A percentile compares a stretch with the other conserved stretches of the same genome.
Evolutionary conservation across 2,888 invertebrate species (phyloP).

Genomic region (Synanthedon vespiformis): DNA sequence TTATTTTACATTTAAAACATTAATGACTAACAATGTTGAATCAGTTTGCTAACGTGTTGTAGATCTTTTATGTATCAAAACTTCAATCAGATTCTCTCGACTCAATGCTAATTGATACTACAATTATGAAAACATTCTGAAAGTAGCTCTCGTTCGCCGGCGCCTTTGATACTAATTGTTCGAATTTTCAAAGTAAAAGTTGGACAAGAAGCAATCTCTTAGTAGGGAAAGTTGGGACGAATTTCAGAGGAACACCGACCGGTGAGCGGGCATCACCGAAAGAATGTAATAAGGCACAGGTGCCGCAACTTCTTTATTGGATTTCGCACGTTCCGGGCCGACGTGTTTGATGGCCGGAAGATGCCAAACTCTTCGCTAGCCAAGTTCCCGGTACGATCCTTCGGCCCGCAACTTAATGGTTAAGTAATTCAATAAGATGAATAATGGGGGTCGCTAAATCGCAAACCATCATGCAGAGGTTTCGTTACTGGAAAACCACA

Average conservation of each 20-base stretch:
- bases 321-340: slow-evolving; percentile 63
- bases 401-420: slow-evolving; percentile 8
- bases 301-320: slow-evolving; percentile 66
- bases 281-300: slow-evolving; percentile 70
- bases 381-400: slow-evolving; percentile 45
- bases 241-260: slow-evolving; percentile 42
- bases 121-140: slow-evolving; percentile 41
- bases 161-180: slow-evolving; percentile 50
- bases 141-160: slow-evolving; percentile 29
- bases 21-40: too few relatives aligned
- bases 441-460: background rate
- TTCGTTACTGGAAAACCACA: too few relatives aligned
- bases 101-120: slow-evolving; percentile 8
- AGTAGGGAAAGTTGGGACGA: slow-evolving; percentile 55
- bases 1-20: too few relatives aligned
- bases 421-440: background rate
- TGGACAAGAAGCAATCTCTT: slow-evolving; percentile 54
- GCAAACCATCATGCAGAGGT: background rate
- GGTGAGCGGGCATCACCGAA: slow-evolving; percentile 53
- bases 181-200: slow-evolving; percentile 61
- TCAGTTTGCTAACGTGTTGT: slow-evolving; percentile 7
- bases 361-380: slow-evolving; percentile 58
- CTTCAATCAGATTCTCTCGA: slow-evolving; percentile 9
- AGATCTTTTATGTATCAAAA: slow-evolving; percentile 8
- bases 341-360: slow-evolving; percentile 65